Evolutionary conservation across 1,140 invertebrate genomes (phyloP).

Genomic region (Zaprionus nigranus): DNA sequence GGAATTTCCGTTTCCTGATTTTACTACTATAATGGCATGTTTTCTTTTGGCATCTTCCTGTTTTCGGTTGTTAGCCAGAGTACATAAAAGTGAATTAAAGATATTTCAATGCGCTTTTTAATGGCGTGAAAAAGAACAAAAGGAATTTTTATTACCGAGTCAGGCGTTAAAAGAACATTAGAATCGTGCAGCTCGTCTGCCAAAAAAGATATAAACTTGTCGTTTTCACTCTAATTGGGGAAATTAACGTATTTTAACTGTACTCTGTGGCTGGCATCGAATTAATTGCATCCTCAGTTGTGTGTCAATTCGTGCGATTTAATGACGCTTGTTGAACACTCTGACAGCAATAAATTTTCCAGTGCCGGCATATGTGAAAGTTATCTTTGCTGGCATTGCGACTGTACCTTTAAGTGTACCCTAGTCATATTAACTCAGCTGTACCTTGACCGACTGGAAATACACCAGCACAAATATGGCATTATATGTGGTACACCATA

Average conservation of each 20-base stretch:
- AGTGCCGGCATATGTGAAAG: not conserved
- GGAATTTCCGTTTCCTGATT: constrained; percentile 62
- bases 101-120: not conserved
- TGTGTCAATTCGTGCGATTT: not conserved
- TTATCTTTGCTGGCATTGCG: not conserved
- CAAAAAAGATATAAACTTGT: constrained; percentile 1
- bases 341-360: not conserved
- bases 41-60: constrained; percentile 1
- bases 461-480: not conserved
- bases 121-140: not conserved
- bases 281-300: not conserved
- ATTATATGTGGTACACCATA: not conserved
- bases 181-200: not conserved
- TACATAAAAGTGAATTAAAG: constrained; percentile 13
- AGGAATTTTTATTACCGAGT: not conserved
- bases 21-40: constrained; percentile 28
- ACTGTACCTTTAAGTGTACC: not conserved
- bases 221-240: constrained; percentile 1
- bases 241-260: constrained; percentile 9
- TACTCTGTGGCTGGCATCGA: not conserved
- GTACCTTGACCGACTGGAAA: constrained; percentile 21
- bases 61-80: not conserved
- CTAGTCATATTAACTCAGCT: not conserved
- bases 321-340: not conserved
- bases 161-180: not conserved